Percentiles rank a stretch among this genome's conserved stretches.
phyloP scores from a whole-genome alignment of 1,140 invertebrate species.

The Philopotamus ludificatus region DNA sequence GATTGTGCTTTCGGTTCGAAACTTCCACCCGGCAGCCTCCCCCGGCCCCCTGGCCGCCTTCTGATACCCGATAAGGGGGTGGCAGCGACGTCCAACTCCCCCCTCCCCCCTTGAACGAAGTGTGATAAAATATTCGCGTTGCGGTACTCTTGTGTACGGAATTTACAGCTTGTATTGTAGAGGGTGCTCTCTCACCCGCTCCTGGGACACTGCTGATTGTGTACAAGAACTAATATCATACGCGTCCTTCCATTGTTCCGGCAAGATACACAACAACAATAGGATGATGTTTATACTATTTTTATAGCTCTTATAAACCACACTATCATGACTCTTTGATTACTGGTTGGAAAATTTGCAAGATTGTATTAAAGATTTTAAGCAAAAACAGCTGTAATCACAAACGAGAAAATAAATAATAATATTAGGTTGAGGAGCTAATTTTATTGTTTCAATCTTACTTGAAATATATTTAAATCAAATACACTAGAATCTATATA shows the following conservation, averaged over 20 bases:
- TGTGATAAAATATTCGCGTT: slow-evolving; percentile 41
- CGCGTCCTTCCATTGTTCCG: not conserved
- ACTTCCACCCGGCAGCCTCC: slow-evolving; percentile 39
- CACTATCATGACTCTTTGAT: too few species aligned
- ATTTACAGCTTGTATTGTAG: slow-evolving; percentile 39
- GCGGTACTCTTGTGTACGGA: slow-evolving; percentile 24
- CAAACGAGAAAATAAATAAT: too few species aligned
- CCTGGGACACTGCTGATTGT: not conserved
- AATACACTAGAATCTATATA: too few species aligned
- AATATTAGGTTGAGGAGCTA: too few species aligned
- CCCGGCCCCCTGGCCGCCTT: slow-evolving; percentile 26
- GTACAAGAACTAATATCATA: not conserved
- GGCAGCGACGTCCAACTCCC: not conserved
- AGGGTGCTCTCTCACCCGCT: slow-evolving; percentile 16
- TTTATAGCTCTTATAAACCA: too few species aligned
- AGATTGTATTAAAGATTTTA: too few species aligned
- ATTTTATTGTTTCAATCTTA: too few species aligned
- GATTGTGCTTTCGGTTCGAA: slow-evolving; percentile 43
- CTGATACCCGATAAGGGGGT: slow-evolving; percentile 37
- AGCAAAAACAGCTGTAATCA: too few species aligned
- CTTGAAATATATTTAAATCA: too few species aligned
- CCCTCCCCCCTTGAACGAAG: slow-evolving; percentile 33
- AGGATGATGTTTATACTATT: too few species aligned
- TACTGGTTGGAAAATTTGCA: too few species aligned
- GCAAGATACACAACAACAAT: too few species aligned